Conservation (phyloP, 1,140 invertebrate species). For the Trachymyrmex septentrionalis region DNA sequence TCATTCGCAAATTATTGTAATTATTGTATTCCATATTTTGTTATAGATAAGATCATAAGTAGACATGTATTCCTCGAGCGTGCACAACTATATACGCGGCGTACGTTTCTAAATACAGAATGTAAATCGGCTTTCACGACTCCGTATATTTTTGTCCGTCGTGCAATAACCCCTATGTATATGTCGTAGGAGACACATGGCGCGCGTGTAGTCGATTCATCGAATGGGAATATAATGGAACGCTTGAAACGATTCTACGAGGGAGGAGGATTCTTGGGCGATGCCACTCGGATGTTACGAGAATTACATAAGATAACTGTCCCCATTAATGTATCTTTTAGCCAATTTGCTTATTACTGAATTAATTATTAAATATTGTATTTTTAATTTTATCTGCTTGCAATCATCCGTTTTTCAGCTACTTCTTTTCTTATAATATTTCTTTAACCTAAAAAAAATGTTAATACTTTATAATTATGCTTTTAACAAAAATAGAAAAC, state of each 20-base stretch:
- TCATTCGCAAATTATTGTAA: neutral
- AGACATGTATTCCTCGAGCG: neutral
- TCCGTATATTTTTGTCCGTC: conserved; percentile 68
- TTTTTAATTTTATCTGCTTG: no score
- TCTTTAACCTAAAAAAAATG: no score
- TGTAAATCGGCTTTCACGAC: conserved; percentile 71
- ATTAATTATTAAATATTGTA: no score
- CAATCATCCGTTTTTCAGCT: no score
- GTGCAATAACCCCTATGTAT: conserved; percentile 68
- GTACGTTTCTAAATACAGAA: conserved; percentile 64
- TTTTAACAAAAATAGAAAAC: no score
- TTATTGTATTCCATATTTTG: neutral
- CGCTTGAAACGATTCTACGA: conserved; percentile 19
- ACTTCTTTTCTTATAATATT: no score
- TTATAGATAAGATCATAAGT: neutral
- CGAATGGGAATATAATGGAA: conserved; percentile 63
- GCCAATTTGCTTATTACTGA: no score
- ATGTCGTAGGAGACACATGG: conserved; percentile 51
- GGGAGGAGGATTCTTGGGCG: conserved; percentile 11
- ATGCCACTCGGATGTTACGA: conserved; percentile 13
- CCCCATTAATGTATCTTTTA: no score
- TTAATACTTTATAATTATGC: no score
- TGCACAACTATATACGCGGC: conserved; percentile 4
- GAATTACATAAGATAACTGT: neutral
- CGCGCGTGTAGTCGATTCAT: conserved; percentile 43